Conservation (phyloP, 2,113 vertebrate genomes). For the Solea senegalensis region DNA sequence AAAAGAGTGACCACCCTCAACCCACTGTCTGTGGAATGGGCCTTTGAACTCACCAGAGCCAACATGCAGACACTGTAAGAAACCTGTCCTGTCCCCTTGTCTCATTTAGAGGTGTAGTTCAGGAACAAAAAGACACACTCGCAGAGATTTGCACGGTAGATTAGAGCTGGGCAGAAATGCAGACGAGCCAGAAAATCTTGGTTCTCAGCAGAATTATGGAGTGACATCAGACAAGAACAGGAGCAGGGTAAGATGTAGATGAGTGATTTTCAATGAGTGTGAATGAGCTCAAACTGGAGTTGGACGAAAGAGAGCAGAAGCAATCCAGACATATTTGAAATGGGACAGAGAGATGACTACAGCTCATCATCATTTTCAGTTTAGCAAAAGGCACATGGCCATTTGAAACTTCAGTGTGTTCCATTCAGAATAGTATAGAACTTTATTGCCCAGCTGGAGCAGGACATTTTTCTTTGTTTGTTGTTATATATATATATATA, state of each 20-base stretch:
- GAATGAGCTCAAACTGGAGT: constrained; percentile 5
- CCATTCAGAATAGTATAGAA: neutral
- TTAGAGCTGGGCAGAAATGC: neutral
- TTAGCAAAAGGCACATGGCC: constrained; percentile 1
- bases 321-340: constrained; percentile 1
- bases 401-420: neutral
- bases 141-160: neutral
- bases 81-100: neutral
- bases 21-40: constrained; percentile 90
- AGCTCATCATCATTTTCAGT: neutral
- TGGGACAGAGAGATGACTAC: neutral
- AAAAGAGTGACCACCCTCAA: constrained; percentile 86
- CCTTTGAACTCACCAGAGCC: constrained; percentile 92
- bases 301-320: constrained; percentile 4
- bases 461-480: no score
- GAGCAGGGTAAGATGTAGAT: constrained; percentile 3
- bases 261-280: neutral
- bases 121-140: neutral
- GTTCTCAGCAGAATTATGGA: neutral
- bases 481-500: no score
- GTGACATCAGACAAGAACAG: constrained; percentile 7
- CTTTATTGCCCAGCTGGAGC: no score
- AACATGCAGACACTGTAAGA: constrained; percentile 96
- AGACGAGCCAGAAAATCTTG: constrained; percentile 10
- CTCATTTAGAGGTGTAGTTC: constrained; percentile 1